Conservation (phyloP, 2,113 vertebrate genomes). For the Xiphias gladius region DNA sequence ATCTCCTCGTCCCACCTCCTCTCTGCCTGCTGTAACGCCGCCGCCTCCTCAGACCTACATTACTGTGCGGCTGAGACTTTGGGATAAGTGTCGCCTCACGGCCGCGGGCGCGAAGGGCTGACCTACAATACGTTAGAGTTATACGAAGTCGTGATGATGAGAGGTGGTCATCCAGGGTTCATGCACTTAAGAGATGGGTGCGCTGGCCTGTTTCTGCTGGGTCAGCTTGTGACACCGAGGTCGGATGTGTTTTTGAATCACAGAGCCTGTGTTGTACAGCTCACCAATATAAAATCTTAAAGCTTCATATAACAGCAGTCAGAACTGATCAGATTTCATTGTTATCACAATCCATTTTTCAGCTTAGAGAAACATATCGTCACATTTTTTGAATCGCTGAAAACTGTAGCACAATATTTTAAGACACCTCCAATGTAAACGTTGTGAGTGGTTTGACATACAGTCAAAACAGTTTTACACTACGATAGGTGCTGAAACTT, state of each 20-base stretch:
- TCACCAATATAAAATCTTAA: too few relatives aligned
- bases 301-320: too few relatives aligned
- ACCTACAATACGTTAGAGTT: conserved; percentile 38
- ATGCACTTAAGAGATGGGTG: conserved; percentile 6
- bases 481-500: too few relatives aligned
- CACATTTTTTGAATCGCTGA: too few relatives aligned
- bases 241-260: not conserved
- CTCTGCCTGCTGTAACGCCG: not conserved
- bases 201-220: conserved; percentile 32
- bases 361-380: too few relatives aligned
- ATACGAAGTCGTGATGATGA: not conserved
- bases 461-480: too few relatives aligned
- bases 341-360: too few relatives aligned
- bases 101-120: conserved; percentile 47
- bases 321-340: too few relatives aligned
- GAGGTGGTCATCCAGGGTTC: conserved; percentile 38
- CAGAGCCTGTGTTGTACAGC: not conserved
- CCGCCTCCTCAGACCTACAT: conserved; percentile 48
- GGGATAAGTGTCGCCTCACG: conserved; percentile 49
- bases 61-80: conserved; percentile 24
- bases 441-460: too few relatives aligned
- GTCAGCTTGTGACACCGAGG: not conserved
- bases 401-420: too few relatives aligned
- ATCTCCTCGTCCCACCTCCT: conserved; percentile 53
- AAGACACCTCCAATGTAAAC: too few relatives aligned